Evolutionary conservation across 1,140 invertebrate genomes (phyloP).

Genomic region (Drosophila nigromelanica): DNA sequence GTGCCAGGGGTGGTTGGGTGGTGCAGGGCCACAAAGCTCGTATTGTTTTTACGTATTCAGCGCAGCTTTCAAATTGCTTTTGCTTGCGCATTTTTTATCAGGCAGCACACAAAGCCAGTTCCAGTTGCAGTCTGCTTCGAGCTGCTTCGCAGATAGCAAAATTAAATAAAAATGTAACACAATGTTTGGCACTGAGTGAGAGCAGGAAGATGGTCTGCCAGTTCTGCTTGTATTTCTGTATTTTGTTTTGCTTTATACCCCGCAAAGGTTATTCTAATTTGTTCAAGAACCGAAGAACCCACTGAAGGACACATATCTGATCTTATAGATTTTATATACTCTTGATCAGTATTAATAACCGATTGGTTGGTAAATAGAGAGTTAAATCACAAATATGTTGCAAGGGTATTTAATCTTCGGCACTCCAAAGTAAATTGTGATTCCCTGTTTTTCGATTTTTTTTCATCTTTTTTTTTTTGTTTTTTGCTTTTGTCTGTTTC

Average conservation of each 20-base stretch:
- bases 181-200: constrained; percentile 53
- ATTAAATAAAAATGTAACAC: constrained; percentile 81
- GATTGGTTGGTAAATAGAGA: background rate
- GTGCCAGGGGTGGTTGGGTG: background rate
- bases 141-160: constrained; percentile 62
- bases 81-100: constrained; percentile 77
- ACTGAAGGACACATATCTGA: no score
- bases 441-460: constrained; percentile 1
- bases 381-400: background rate
- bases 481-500: constrained; percentile 2
- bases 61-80: constrained; percentile 78
- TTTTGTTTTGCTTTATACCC: background rate
- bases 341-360: no score
- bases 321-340: no score
- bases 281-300: no score
- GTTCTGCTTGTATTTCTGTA: constrained; percentile 1
- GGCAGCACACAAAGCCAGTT: constrained; percentile 56
- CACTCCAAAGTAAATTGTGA: background rate
- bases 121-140: constrained; percentile 31
- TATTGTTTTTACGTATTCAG: constrained; percentile 80
- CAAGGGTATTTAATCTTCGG: constrained; percentile 3
- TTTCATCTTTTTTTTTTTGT: background rate
- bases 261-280: background rate
- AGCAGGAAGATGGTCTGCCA: constrained; percentile 9
- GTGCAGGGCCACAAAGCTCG: constrained; percentile 19